Evolutionary conservation across 1,140 invertebrate genomes (phyloP), one percentile per base, ranked within the genome.

Genomic region (Neodiprion lecontei): DNA sequence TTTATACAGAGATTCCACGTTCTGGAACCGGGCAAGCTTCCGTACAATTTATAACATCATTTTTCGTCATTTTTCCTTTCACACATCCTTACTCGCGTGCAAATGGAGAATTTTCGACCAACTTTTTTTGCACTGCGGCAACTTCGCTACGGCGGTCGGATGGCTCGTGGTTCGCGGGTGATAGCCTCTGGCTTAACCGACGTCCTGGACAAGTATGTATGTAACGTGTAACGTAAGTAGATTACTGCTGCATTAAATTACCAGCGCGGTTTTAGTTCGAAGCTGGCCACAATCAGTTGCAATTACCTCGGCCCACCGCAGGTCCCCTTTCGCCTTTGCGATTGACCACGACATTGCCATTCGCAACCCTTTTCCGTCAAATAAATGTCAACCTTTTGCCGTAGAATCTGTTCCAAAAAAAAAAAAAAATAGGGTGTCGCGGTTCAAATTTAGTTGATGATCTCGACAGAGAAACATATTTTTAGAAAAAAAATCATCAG

Each of bases 181-280:
- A 61, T 61, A 61, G 7, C 53, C 53, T 12, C 53, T 17, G 53
- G n/a, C 53, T 61, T 14, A 61, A 61, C 53, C 53, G 53, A 61
- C 53, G 53, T 61, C 53, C 53, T 14, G 53, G 5, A 40, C 28
- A 1, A 5, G 28, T 40, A 40, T 40, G 28, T 5, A 40, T 40
- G 28, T 40, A 40, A 40, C 28, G 28, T 40, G 28, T 40, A 40
- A 40, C 28, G 28, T 61, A 61, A 61, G 53, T 61, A 61, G 53
- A 61, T 61, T 61, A 61, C 53, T 61, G 53, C 53, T 61, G 53
- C 53, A 61, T 61, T 9, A 14, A 61, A 61, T 61, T 61, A 61
- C 7, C 53, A 40, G 28, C 28, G 53, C 4, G 53, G 53, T 61
- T 61, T 61, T 61, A 61, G 53, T 17, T 7, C 4, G 53, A 8